Evolutionary conservation across 2,113 vertebrate species (phyloP).

Genomic region (Saguinus imperator): DNA sequence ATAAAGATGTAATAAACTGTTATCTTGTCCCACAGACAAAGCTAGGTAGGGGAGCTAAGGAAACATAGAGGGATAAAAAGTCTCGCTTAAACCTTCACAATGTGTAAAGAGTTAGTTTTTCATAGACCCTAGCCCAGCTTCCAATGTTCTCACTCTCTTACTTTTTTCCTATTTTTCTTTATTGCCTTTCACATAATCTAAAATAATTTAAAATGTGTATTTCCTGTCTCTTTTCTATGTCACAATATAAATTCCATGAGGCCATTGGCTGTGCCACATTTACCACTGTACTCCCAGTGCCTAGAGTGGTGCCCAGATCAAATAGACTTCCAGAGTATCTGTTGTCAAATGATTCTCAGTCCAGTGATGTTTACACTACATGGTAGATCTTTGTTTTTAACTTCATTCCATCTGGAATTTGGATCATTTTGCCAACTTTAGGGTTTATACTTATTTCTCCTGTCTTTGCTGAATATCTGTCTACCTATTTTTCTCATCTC

Average conservation of each 20-base stretch:
- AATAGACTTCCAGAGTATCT: neutral
- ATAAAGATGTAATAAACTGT: neutral
- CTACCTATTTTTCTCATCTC: constrained; percentile 33
- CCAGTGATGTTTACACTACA: neutral
- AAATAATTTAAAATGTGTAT: neutral
- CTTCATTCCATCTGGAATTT: neutral
- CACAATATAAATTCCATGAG: neutral
- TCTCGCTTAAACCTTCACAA: neutral
- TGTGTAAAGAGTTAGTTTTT: neutral
- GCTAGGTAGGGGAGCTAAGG: neutral
- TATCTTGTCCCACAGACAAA: neutral
- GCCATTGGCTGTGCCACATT: neutral
- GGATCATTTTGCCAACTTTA: constrained; percentile 19
- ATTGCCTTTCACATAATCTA: neutral
- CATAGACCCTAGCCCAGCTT: neutral
- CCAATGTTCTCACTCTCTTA: neutral
- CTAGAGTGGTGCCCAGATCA: neutral
- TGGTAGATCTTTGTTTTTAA: neutral
- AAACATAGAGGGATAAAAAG: neutral
- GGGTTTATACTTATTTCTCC: neutral
- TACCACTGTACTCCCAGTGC: neutral
- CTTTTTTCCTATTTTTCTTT: neutral
- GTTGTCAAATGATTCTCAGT: neutral
- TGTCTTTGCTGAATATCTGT: neutral
- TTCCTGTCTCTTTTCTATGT: neutral